Evolutionary conservation across 23 tunicate genomes (phyloP).

Genomic region (Diplosoma virens): DNA sequence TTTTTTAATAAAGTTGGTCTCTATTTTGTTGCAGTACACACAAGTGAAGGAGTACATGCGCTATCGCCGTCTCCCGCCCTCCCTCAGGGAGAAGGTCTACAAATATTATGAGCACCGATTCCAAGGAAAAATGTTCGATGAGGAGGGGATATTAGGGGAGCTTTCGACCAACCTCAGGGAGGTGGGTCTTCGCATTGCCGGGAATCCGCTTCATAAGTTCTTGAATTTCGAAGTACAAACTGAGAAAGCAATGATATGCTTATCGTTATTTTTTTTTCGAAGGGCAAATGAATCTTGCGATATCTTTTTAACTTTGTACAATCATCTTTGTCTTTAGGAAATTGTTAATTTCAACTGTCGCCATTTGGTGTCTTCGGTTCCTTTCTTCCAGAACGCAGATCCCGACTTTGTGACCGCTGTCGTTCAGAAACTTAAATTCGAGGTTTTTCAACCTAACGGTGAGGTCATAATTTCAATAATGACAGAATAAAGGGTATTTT

Average conservation of each 20-base stretch:
- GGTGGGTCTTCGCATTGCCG: no score
- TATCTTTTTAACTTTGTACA: not conserved
- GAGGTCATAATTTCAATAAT: not conserved
- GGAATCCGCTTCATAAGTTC: no score
- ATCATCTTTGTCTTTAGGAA: slow-evolving; percentile 46
- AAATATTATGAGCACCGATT: slow-evolving; percentile 97
- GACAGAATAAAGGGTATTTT: no score
- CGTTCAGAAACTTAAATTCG: slow-evolving; percentile 82
- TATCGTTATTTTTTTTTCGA: no score
- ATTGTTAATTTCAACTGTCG: slow-evolving; percentile 93
- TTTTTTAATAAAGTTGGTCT: no score
- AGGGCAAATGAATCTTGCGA: no score
- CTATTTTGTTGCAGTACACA: slow-evolving; percentile 73
- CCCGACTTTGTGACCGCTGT: slow-evolving; percentile 93
- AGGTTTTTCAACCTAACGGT: slow-evolving; percentile 97
- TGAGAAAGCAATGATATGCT: no score
- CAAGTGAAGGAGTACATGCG: slow-evolving; percentile 99
- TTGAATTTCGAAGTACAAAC: no score
- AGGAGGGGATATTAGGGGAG: slow-evolving; percentile 78
- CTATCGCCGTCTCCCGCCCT: slow-evolving; percentile 83
- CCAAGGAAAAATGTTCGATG: slow-evolving; percentile 99
- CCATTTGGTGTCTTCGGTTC: slow-evolving; percentile 95
- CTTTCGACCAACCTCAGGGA: slow-evolving; percentile 78
- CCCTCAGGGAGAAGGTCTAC: slow-evolving; percentile 67
- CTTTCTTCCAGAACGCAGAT: slow-evolving; percentile 87